Percentiles rank a stretch among this genome's conserved stretches.
phyloP scores from a whole-genome alignment of 2,797 vertebrate species.

The Megaceryle alcyon region DNA sequence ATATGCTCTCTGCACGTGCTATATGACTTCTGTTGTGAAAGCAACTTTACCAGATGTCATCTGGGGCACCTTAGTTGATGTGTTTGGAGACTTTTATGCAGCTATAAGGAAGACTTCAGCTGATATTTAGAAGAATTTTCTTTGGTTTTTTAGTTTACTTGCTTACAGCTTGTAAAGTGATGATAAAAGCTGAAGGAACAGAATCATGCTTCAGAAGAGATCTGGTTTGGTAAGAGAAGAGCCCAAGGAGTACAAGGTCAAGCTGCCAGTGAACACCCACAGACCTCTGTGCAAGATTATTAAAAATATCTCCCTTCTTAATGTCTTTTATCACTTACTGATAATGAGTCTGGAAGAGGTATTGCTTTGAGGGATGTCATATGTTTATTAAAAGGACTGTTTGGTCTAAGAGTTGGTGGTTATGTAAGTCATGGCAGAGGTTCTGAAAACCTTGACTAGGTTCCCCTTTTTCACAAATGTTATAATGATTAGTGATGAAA shows the following conservation, averaged over 20 bases:
- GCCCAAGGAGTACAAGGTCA: neutral
- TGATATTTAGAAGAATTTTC: neutral
- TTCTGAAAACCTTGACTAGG: neutral
- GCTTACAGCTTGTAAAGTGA: neutral
- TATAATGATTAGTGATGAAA: neutral
- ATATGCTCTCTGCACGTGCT: neutral
- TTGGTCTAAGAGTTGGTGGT: neutral
- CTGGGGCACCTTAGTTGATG: neutral
- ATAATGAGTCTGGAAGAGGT: neutral
- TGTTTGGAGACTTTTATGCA: neutral
- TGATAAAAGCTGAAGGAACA: neutral
- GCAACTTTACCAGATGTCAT: neutral
- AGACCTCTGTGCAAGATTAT: neutral
- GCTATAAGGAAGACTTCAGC: neutral
- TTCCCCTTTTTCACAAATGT: neutral
- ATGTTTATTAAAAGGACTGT: neutral
- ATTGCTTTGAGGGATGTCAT: neutral
- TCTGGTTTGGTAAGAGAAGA: neutral
- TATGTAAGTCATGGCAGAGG: neutral
- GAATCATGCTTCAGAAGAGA: neutral
- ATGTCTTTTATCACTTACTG: conserved; percentile 11
- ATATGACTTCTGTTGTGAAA: neutral
- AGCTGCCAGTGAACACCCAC: neutral
- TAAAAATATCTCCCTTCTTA: conserved; percentile 4
- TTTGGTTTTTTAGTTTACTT: neutral